Evolutionary conservation across 2,888 invertebrate genomes (phyloP), one percentile per base, ranked within the genome.

Genomic region (Lochmaea capreae): DNA sequence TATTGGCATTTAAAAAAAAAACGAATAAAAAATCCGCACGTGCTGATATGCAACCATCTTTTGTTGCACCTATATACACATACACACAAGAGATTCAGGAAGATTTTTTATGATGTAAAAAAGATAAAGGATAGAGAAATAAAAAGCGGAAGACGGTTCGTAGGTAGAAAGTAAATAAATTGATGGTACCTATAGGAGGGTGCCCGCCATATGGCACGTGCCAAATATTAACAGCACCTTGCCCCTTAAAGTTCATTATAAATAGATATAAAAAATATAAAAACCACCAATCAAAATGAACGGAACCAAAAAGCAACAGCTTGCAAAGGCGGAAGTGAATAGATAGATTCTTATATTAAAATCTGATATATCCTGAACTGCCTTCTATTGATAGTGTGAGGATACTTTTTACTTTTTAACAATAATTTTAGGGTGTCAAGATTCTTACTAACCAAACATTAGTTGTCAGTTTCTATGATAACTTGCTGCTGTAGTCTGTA

Each of bases 321-420:
- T 77, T 74, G 78, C 71, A 65, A 39, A 71, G 77, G 72, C 77
- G 79, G 81, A 81, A 80, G 75, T 79, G 79, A 77, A 79, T 63
- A 62, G 61, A 68, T 71, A 46, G 62, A 62, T 18, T 63, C 42
- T 43, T 63, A 16, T n/a, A 63, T 49, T 71, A 57, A 65, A 71
- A 71, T 71, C 71, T 65, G 71, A 65, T 71, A 65, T 57, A 57
- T 58, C 46, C 42, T 63, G 33, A 62, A 54, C 14, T 61, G 33
- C 22, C 33, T 52, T 49, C n/a, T 22, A 16, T 66, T 11, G 54
- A 12, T 33, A 46, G 33, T 66, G 8, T 52, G 39, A 12, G 49
- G n/a, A 66, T 33, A 14, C 43, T 10, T 65, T 33, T 26, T 49
- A 65, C 26, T 65, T 65, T 66, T 16, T 33, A 39, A 66, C 49